Conservation (phyloP, 2,888 invertebrate genomes). For the Chymomyza procnemis region DNA sequence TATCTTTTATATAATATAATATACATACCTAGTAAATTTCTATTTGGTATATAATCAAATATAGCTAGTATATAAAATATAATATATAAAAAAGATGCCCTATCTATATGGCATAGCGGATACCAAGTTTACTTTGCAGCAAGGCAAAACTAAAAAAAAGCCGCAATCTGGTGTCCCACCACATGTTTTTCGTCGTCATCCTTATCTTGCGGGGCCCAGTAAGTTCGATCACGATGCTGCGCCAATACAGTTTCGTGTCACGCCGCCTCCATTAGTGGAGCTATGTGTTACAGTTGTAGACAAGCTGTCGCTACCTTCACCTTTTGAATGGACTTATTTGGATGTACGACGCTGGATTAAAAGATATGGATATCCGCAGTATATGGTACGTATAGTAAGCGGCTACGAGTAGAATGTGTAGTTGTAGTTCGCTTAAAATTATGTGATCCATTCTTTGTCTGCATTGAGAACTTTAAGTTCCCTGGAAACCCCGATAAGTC, state of each 20-base stretch:
- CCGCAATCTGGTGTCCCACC: slow-evolving; percentile 10
- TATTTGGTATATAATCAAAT: no score
- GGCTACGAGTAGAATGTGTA: not conserved
- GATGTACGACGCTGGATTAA: slow-evolving; percentile 80
- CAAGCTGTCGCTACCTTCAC: slow-evolving; percentile 74
- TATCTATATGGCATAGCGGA: slow-evolving; percentile 60
- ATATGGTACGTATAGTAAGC: slow-evolving; percentile 77
- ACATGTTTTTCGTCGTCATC: slow-evolving; percentile 34
- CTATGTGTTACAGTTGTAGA: slow-evolving; percentile 76
- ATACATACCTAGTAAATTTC: no score
- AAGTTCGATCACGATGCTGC: slow-evolving; percentile 51
- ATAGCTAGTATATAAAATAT: no score
- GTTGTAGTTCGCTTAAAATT: no score
- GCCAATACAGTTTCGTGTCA: slow-evolving; percentile 61
- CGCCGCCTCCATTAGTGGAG: slow-evolving; percentile 79
- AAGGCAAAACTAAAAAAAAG: not conserved
- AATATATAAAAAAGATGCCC: no score
- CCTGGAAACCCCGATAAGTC: no score
- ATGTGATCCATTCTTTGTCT: no score
- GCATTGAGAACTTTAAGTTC: no score
- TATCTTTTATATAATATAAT: no score
- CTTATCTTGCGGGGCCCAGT: slow-evolving; percentile 5
- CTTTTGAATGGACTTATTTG: slow-evolving; percentile 79
- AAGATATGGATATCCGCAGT: slow-evolving; percentile 79
- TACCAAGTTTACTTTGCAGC: slow-evolving; percentile 44